These are phyloP conservation scores for Phaenicophaeus curvirostris DNA, from an alignment of 2,797 vertebrate genomes.

Conservation along the genomic window DNA sequence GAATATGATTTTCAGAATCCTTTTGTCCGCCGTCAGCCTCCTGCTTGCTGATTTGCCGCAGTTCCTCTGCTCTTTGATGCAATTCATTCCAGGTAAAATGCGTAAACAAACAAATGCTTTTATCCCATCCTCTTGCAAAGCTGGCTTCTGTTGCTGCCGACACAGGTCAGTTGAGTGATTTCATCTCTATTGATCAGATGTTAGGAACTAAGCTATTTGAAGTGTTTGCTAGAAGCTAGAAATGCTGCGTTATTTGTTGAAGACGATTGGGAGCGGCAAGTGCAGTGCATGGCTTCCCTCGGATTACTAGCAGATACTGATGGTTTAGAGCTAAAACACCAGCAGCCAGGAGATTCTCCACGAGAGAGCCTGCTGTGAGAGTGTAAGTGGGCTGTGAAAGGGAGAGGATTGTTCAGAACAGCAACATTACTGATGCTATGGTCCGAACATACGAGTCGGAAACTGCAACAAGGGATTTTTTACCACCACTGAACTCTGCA, in stretches of 20 bases:
- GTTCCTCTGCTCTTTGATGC: constrained; percentile 39
- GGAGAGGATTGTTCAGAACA: not conserved
- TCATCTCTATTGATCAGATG: not conserved
- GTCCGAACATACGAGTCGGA: not conserved
- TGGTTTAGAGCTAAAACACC: not conserved
- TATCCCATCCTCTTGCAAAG: not conserved
- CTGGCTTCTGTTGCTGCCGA: not conserved
- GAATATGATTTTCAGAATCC: constrained; percentile 28
- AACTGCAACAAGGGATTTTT: not conserved
- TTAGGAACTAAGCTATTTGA: not conserved
- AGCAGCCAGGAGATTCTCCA: not conserved
- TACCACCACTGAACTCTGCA: accelerated
- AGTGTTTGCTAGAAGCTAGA: not conserved
- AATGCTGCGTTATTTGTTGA: not conserved
- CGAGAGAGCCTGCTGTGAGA: not conserved
- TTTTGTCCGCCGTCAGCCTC: not conserved
- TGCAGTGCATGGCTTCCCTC: not conserved
- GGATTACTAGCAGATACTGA: not conserved
- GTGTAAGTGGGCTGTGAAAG: not conserved
- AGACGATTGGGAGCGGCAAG: not conserved
- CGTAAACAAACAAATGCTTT: not conserved
- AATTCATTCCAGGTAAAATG: constrained; percentile 59
- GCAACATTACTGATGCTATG: not conserved
- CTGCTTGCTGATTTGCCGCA: constrained; percentile 9
- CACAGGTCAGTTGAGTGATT: not conserved